Evolutionary conservation across 1,140 invertebrate genomes (phyloP), one percentile per base, ranked within the genome.

Genomic region (Pantala flavescens): DNA sequence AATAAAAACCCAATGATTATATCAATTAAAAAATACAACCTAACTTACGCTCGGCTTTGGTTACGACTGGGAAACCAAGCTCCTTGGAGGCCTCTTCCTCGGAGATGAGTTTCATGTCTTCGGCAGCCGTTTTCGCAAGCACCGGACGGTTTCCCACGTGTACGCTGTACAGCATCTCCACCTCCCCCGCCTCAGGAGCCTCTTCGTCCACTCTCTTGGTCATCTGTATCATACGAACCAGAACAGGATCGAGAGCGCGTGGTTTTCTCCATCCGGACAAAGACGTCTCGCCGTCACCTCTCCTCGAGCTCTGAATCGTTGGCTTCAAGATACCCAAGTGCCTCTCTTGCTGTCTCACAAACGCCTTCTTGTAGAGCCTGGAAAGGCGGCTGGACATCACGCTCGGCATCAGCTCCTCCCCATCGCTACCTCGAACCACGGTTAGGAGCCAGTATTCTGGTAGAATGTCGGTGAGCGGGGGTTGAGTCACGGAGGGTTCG

Each of bases 11-110:
- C n/a, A n/a, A n/a, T n/a, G n/a, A n/a, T n/a, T n/a, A n/a, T n/a
- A n/a, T n/a, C n/a, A n/a, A n/a, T n/a, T n/a, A n/a, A n/a, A 36
- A 36, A 36, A 9, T 2, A 2, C 9, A 36, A 9, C 28, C 9
- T 36, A 73, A 82, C 87, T 89, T 85, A 94, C 92, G 92, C 85
- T 93, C 90, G 73, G 92, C 91, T 83, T 93, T 93, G 75, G 91
- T 90, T 19, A 91, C 87, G n/a, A 93, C 88, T 0, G 90, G 86
- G 55, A 88, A 88, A 10, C 91, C 91, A 36, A 93, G 82, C 75
- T 90, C 88, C n/a, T 85, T 83, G 0, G 87, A 86, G 0, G 92
- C 91, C 81, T 94, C 92, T 12, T 87, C 87, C 49, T 91, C 88
- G 0, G 88, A 87, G 3, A 94, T 86, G 9, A 93, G 82, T 63